Evolutionary conservation across 64 coral and sea anemone genomes (phyloP).

Genomic region (Platygyra sinensis): DNA sequence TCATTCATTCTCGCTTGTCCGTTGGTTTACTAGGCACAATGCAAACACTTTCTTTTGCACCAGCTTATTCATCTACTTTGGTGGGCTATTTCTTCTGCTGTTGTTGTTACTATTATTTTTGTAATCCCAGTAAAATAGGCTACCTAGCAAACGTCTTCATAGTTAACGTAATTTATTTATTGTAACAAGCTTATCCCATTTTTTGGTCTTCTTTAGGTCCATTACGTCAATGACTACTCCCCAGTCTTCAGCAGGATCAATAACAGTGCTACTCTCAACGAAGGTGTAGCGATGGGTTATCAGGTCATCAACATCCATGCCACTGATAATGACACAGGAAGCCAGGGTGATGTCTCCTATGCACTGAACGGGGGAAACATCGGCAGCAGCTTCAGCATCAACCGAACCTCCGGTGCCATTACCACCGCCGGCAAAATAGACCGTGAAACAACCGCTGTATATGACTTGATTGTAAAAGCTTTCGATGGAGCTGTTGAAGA

Average conservation of each 20-base stretch:
- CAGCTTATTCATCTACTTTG: no score
- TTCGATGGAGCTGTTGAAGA: slow-evolving; percentile 63
- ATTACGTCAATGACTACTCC: slow-evolving; percentile 76
- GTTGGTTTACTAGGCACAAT: no score
- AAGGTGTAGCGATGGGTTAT: slow-evolving; percentile 18
- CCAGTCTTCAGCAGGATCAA: slow-evolving; percentile 54
- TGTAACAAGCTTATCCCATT: background rate
- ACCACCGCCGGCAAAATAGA: slow-evolving; percentile 35
- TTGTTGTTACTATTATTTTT: no score
- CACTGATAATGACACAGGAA: slow-evolving; percentile 60
- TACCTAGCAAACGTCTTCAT: no score
- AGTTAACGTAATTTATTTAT: no score
- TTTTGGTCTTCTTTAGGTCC: slow-evolving; percentile 15
- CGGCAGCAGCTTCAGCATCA: slow-evolving; percentile 46
- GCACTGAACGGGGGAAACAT: slow-evolving; percentile 38
- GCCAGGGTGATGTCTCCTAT: slow-evolving; percentile 62
- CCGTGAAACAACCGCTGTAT: slow-evolving; percentile 41
- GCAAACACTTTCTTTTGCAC: no score
- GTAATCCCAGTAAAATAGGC: no score
- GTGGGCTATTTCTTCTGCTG: no score
- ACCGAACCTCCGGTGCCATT: slow-evolving; percentile 51
- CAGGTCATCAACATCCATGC: slow-evolving; percentile 46
- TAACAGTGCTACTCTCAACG: background rate
- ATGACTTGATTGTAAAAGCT: slow-evolving; percentile 36
- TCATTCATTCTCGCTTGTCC: no score